These are phyloP conservation scores for Diadumene lineata DNA, from an alignment of 92 coral and sea anemone species.

Conservation along the genomic window DNA sequence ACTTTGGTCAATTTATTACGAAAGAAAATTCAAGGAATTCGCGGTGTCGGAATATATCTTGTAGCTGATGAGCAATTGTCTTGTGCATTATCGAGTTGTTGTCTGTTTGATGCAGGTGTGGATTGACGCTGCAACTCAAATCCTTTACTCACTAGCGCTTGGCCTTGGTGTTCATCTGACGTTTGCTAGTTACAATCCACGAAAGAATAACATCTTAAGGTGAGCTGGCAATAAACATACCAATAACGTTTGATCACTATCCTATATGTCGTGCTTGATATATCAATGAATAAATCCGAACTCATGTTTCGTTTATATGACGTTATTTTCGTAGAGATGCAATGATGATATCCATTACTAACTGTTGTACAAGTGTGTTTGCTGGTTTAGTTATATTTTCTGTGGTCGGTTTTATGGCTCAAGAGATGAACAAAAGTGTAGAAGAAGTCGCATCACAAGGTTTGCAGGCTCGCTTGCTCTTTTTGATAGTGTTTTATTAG, in stretches of 20 bases:
- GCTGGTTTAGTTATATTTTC: conserved; percentile 87
- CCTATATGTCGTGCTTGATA: too few species aligned
- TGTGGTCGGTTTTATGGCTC: conserved; percentile 75
- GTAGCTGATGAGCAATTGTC: too few species aligned
- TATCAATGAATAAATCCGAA: too few species aligned
- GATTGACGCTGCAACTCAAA: conserved; percentile 83
- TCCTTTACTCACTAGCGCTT: conserved; percentile 73
- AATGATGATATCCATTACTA: conserved; percentile 56
- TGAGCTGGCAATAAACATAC: conserved; percentile 3
- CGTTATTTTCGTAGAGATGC: too few species aligned
- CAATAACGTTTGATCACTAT: too few species aligned
- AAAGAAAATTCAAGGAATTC: too few species aligned
- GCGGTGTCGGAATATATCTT: too few species aligned
- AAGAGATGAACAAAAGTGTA: conserved; percentile 58
- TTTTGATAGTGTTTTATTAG: too few species aligned
- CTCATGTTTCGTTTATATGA: too few species aligned
- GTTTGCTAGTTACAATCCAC: conserved; percentile 82
- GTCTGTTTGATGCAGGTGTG: conserved; percentile 68
- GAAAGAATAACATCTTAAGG: conserved; percentile 67
- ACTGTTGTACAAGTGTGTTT: conserved; percentile 71
- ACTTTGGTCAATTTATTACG: too few species aligned
- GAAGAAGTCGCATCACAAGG: conserved; percentile 83
- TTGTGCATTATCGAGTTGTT: too few species aligned
- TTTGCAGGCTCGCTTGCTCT: conserved; percentile 1
- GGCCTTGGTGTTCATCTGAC: conserved; percentile 80